Percentiles rank a stretch among this genome's conserved stretches.
These are phyloP conservation scores for Phaonia tiefii DNA, from an alignment of 2,888 invertebrate genomes.

Conservation along the genomic window DNA sequence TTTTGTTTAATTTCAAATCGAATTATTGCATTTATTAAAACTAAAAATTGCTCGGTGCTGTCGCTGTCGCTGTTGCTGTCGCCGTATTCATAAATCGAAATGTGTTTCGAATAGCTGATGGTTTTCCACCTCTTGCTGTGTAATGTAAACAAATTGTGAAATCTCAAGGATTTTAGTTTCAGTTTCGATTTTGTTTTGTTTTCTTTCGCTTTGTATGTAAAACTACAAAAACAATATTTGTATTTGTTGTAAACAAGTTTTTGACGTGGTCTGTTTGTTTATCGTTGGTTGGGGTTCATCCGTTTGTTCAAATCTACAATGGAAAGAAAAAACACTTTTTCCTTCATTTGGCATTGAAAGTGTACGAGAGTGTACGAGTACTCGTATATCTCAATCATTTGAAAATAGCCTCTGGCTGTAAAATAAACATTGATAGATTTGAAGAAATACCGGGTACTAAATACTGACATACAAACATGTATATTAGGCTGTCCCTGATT, in stretches of 20 bases:
- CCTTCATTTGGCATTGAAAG: constrained; percentile 65
- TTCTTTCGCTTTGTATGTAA: constrained; percentile 49
- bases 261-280: constrained; percentile 30
- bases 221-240: constrained; percentile 45
- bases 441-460: constrained; percentile 21
- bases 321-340: constrained; percentile 50
- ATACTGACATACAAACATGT: not conserved
- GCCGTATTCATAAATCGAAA: not conserved
- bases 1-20: not conserved
- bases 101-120: constrained; percentile 3
- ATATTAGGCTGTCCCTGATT: too few species aligned
- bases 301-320: constrained; percentile 21
- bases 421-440: constrained; percentile 41
- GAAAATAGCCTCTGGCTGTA: constrained; percentile 52
- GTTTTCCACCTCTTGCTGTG: constrained; percentile 31
- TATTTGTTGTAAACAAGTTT: constrained; percentile 54
- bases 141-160: constrained; percentile 55
- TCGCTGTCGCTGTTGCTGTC: too few species aligned
- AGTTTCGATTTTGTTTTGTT: constrained; percentile 40
- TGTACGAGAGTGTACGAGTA: constrained; percentile 1
- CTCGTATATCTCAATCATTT: constrained; percentile 18
- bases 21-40: constrained; percentile 30
- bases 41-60: too few species aligned
- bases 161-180: constrained; percentile 51
- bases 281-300: constrained; percentile 33